Evolutionary conservation across 2,797 vertebrate species (phyloP).

Genomic region (Euphonia xanthogaster): DNA sequence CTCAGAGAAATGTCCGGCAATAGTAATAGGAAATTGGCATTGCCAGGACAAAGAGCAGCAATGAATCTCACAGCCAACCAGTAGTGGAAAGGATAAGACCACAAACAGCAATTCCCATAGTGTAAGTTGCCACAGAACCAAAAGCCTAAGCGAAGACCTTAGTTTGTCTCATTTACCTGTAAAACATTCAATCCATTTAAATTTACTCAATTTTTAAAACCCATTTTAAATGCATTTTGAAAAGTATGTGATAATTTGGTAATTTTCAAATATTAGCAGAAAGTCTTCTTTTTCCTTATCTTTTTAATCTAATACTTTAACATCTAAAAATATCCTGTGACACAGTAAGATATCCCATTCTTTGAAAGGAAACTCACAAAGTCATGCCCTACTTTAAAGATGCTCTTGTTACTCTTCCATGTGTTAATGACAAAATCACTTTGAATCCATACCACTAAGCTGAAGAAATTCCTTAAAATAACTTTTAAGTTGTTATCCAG

Average conservation of each 20-base stretch:
- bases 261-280: background rate
- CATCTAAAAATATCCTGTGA: background rate
- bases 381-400: background rate
- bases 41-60: background rate
- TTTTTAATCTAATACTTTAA: background rate
- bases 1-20: background rate
- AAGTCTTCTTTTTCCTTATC: background rate
- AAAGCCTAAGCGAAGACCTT: background rate
- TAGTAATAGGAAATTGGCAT: background rate
- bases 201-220: background rate
- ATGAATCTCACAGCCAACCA: background rate
- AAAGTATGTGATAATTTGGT: background rate
- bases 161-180: background rate
- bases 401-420: background rate
- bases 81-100: background rate
- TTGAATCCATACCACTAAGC: background rate
- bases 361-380: background rate
- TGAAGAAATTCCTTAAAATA: background rate
- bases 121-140: background rate
- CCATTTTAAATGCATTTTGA: background rate
- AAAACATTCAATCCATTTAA: background rate
- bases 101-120: background rate
- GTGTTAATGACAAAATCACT: background rate
- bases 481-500: background rate
- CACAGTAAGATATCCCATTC: background rate